Evolutionary conservation across 2,888 invertebrate genomes (phyloP), one percentile per base, ranked within the genome.

Genomic region (Heteromurus nitidus): DNA sequence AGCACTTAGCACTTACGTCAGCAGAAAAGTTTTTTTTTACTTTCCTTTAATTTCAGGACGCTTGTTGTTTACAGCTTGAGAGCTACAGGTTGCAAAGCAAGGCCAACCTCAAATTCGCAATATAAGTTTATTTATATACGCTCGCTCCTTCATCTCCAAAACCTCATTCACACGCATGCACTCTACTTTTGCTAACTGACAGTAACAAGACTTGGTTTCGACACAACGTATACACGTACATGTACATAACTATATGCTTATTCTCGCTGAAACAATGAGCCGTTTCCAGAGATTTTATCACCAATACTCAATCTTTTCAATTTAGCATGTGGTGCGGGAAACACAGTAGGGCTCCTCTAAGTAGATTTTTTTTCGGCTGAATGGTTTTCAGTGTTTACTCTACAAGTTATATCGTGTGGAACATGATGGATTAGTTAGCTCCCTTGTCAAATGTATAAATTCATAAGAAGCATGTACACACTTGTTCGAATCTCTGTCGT

Each of bases 361-460:
- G 36, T 36, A 13, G 36, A 47, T 47, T 47, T 47, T n/a, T 16
- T 5, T n/a, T 47, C 36, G 5, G 36, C 36, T 36, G n/a, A n/a
- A n/a, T n/a, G n/a, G n/a, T n/a, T n/a, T n/a, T n/a, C 36, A n/a
- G n/a, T 16, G n/a, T 22, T 3, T 53, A 55, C 26, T 5, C 2
- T 13, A 55, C 24, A 55, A 55, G 26, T 55, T 55, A 55, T 55
- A 55, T 55, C 55, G 55, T 26, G 20, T 64, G 64, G 18, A 47
- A 67, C 67, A 67, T 67, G 67, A 67, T 67, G 67, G 67, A 67
- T 67, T 67, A 47, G 67, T 65, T 65, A 42, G 64, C 36, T 64
- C 31, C 31, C 64, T 18, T 64, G 64, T 64, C 64, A 64, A 26
- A 64, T 31, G n/a, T n/a, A n/a, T n/a, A n/a, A n/a, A n/a, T n/a